A percentile compares a stretch with the other conserved stretches of the same genome.
phyloP scores from a whole-genome alignment of 2,888 invertebrate genomes.

The Venusia cambrica region DNA sequence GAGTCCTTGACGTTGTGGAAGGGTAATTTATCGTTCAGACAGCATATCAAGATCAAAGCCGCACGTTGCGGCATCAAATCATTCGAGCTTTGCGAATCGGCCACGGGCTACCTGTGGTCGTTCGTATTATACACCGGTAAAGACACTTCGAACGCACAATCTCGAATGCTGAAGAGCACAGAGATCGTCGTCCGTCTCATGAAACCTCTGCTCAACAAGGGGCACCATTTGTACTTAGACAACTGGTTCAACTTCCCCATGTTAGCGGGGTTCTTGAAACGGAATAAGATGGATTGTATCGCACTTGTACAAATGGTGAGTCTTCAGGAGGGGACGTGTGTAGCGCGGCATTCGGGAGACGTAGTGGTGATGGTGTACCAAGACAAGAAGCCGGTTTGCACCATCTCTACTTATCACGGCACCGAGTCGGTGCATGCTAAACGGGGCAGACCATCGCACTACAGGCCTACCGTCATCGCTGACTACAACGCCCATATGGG shows the following conservation, averaged over 20 bases:
- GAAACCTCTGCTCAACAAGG: conserved; percentile 9
- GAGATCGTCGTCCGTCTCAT: neutral
- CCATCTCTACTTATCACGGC: no score
- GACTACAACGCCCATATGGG: no score
- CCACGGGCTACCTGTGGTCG: neutral
- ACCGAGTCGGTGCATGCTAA: no score
- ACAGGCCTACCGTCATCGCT: no score
- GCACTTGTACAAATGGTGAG: neutral
- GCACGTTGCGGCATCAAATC: conserved; percentile 29
- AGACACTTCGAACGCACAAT: neutral
- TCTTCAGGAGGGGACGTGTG: neutral
- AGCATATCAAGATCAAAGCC: no score
- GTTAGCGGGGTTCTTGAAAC: conserved; percentile 1
- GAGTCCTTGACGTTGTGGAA: no score
- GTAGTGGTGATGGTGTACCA: conserved; percentile 1
- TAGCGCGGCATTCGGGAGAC: conserved; percentile 1
- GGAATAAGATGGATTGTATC: conserved; percentile 1
- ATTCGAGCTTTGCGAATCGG: conserved; percentile 23
- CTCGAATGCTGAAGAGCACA: neutral
- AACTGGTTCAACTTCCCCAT: conserved; percentile 27
- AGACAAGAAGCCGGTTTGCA: no score
- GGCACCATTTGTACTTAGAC: conserved; percentile 29
- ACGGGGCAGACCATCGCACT: no score
- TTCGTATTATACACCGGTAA: neutral
- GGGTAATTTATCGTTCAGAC: no score